Evolutionary conservation across 2,113 vertebrate genomes (phyloP), one percentile per base, ranked within the genome.

Genomic region (Sphaerodactylus townsendi): DNA sequence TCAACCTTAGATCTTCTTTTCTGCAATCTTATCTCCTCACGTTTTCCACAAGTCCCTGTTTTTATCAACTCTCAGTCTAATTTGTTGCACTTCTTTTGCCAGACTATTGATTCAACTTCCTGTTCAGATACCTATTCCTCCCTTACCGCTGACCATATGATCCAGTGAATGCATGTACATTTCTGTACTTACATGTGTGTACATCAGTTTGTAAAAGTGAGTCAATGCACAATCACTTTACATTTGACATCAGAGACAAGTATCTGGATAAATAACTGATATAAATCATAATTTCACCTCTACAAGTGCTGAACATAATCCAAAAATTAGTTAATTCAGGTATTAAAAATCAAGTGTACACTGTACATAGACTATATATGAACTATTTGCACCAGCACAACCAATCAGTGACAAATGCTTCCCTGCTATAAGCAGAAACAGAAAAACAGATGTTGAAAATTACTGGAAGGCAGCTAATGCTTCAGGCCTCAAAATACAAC

Each of bases 401-500:
- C 4, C 48, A 77, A 15, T 69, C 30, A 64, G 21, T 62, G 25
- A 13, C 41, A 68, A 21, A 44, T 65, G 46, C 35, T 69, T 44
- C 50, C 13, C 28, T 66, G 10, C 28, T 37, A 33, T 4, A 84
- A 25, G 33, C 28, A 56, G 19, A 59, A 33, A 59, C 6, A 59
- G 19, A 33, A 50, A 50, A 70, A 53, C 64, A 90, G 87, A 86
- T 23, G 62, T 84, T 25, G 14, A 92, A 81, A 91, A 93, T 81
- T 37, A 85, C 77, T 5, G n/a, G 66, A n/a, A 90, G 35, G 75
- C 83, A 71, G 30, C 72, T 2, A 2, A 0, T 93, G 74, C 90
- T 88, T 93, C 88, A 94, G 86, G 68, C 81, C 71, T 85, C 79
- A 86, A 84, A 35, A 17, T 79, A 23, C 65, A 88, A 70, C 25